These are phyloP conservation scores for Brachylomia viminalis DNA, from an alignment of 2,888 invertebrate species.

Conservation along the genomic window DNA sequence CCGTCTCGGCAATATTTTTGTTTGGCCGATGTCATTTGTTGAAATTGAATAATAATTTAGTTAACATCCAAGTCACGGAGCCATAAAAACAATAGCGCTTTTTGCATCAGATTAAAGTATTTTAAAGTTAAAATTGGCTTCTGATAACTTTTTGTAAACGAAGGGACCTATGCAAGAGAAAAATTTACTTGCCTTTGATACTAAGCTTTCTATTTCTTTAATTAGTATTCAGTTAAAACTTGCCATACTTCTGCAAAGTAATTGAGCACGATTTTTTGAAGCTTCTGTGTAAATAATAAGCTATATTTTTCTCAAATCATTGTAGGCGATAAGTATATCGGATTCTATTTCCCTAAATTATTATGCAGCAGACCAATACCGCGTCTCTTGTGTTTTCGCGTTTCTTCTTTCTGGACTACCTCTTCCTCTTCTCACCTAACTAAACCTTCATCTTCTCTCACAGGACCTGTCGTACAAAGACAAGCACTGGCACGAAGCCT, in stretches of 20 bases:
- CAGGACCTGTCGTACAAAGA: conserved; percentile 99
- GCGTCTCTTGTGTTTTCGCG: too few species aligned
- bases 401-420: neutral
- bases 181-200: too few species aligned
- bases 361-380: neutral
- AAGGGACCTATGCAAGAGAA: neutral
- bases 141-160: neutral
- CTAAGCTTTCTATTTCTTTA: too few species aligned
- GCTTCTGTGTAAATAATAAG: too few species aligned
- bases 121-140: conserved; percentile 21
- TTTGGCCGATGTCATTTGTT: conserved; percentile 41
- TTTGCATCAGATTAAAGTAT: conserved; percentile 30
- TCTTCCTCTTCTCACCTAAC: too few species aligned
- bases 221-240: too few species aligned
- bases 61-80: conserved; percentile 34
- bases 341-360: too few species aligned
- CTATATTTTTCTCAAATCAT: too few species aligned
- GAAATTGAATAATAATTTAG: conserved; percentile 42
- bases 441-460: conserved; percentile 18
- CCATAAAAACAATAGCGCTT: conserved; percentile 21
- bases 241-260: too few species aligned
- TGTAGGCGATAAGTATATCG: too few species aligned
- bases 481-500: conserved; percentile 99
- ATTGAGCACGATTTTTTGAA: too few species aligned
- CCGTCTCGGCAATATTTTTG: conserved; percentile 40